phyloP scores from a whole-genome alignment of 2,113 vertebrate species.

The Gobiocypris rarus region DNA sequence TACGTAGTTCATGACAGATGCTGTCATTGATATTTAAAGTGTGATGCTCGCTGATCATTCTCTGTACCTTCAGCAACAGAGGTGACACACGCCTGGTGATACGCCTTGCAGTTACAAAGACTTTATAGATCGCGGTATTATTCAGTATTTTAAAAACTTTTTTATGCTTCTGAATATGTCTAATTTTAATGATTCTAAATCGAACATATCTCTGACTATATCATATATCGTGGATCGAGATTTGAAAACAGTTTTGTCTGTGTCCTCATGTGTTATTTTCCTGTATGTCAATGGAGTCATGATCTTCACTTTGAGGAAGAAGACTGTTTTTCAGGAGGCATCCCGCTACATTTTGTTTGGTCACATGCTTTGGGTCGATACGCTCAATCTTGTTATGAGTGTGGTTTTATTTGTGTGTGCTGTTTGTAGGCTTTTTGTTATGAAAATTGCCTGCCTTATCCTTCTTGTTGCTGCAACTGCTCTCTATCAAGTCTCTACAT shows the following conservation, averaged over 20 bases:
- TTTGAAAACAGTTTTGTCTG: constrained; percentile 39
- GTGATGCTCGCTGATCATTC: background rate
- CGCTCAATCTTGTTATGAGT: constrained; percentile 54
- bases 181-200: constrained; percentile 4
- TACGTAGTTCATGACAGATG: background rate
- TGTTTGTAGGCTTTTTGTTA: constrained; percentile 47
- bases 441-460: constrained; percentile 52
- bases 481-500: constrained; percentile 53
- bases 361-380: constrained; percentile 64
- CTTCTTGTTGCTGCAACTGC: background rate
- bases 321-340: constrained; percentile 60
- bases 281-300: constrained; percentile 66
- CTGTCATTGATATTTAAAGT: background rate
- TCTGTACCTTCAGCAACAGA: background rate
- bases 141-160: background rate
- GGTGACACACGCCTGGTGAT: background rate
- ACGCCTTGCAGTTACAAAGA: background rate
- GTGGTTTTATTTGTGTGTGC: constrained; percentile 61
- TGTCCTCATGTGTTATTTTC: constrained; percentile 63
- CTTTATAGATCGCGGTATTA: background rate
- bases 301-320: constrained; percentile 63
- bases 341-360: constrained; percentile 67
- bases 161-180: background rate
- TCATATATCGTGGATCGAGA: background rate
- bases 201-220: background rate